A percentile compares a stretch with the other conserved stretches of the same genome.
Conservation (phyloP, 2,113 vertebrate species). For the Tamias sibiricus region DNA sequence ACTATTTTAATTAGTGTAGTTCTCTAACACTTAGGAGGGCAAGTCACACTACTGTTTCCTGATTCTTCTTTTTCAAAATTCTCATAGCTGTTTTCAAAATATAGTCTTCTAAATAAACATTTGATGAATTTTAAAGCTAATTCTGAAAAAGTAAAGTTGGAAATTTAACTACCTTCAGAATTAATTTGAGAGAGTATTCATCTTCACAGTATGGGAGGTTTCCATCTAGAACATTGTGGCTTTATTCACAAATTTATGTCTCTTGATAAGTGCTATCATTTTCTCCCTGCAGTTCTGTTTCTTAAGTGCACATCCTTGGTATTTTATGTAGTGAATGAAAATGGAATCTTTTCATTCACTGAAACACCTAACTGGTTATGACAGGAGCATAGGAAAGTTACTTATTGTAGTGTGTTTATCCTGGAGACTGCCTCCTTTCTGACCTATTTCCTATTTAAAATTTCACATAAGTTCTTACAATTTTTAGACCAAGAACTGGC, state of each 20-base stretch:
- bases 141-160: neutral
- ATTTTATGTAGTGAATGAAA: neutral
- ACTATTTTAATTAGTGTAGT: neutral
- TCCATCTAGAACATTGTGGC: neutral
- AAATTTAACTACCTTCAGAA: neutral
- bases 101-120: constrained; percentile 48
- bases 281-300: neutral
- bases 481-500: neutral
- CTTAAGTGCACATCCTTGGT: neutral
- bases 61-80: constrained; percentile 26
- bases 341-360: neutral
- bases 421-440: neutral
- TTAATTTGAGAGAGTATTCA: constrained; percentile 18
- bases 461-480: constrained; percentile 31
- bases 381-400: constrained; percentile 43
- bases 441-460: neutral
- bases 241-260: neutral
- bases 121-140: constrained; percentile 37
- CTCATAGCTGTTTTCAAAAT: constrained; percentile 20
- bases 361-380: neutral
- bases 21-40: neutral
- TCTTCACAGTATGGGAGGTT: neutral
- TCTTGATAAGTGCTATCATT: neutral
- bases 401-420: neutral
- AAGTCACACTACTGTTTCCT: neutral